Conservation (phyloP, 2,113 vertebrate genomes). For the Mastomys natalensis region DNA sequence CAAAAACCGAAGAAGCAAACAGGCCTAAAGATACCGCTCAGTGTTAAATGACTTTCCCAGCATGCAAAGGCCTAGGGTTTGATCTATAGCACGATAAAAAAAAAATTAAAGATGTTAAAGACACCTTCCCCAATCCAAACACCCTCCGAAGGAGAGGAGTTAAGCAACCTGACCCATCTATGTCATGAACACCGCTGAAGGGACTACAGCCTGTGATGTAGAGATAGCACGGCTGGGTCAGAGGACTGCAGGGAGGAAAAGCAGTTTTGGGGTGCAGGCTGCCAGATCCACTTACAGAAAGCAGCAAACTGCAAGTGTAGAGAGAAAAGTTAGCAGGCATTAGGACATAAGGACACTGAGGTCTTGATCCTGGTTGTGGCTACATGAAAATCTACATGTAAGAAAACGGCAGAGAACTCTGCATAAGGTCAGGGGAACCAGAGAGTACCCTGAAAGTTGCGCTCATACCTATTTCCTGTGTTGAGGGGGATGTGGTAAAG, state of each 20-base stretch:
- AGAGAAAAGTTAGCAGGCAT: neutral
- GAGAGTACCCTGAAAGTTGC: neutral
- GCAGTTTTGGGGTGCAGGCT: neutral
- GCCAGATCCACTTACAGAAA: neutral
- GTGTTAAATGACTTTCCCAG: neutral
- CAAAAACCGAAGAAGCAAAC: neutral
- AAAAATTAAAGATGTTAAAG: neutral
- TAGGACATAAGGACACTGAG: neutral
- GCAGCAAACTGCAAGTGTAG: neutral
- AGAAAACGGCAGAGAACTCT: neutral
- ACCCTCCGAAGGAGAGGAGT: neutral
- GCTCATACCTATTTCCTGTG: neutral
- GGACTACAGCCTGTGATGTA: fast-evolving
- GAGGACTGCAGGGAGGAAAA: neutral
- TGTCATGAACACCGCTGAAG: fast-evolving
- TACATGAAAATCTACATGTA: fast-evolving
- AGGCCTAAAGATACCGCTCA: neutral
- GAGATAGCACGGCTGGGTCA: neutral
- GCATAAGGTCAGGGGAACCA: neutral
- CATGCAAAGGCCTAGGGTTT: too few relatives aligned
- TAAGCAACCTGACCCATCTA: too few relatives aligned
- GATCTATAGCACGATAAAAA: neutral
- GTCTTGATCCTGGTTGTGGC: neutral
- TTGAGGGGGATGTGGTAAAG: neutral
- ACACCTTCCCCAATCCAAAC: neutral